Evolutionary conservation across 2,797 vertebrate species (phyloP), one percentile per base, ranked within the genome.

Genomic region (Poecilia velifera): DNA sequence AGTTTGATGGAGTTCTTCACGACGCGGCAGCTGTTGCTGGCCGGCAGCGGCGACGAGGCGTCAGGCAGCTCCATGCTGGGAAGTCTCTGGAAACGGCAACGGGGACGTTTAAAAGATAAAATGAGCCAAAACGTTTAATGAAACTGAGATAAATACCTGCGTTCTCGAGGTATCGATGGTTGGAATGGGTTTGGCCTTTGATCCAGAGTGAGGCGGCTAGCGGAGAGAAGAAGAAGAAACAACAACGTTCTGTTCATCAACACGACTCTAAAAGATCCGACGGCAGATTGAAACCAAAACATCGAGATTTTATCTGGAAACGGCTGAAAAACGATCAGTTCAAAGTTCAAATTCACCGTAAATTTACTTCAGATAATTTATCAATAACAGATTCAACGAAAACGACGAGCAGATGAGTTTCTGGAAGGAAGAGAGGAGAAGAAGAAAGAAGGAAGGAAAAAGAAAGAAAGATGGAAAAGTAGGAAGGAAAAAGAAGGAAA

Each of bases 1-100:
- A 99, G 95, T 91, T 98, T 97, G 91, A 99, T 99, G 82, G 98
- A 99, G 91, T 99, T 99, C 90, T 99, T 99, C 84, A 99, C 96
- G 31, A 99, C 96, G 39, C 97, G 97, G 76, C 93, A 94, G 46
- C 88, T 94, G 86, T 96, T 98, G 89, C 95, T 99, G 87, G 97
- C 95, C 76, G 98, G 98, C 81, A 98, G 92, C 46, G 98, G 98
- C 46, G 98, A 98, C 45, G 98, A 98, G 72, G 97, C 96, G 85
- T 99, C 98, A 74, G 98, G 98, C 79, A 99, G 96, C 92, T 99
- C 98, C 95, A 98, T 98, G 94, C 97, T 99, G 88, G 97, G 94
- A 91, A 98, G 96, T 95, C 97, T 97, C 98, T 99, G 86, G 36
- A 84, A 76, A 80, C 9, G 74, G 43, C 8, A 6, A 68, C 34